Base-by-base conservation (phyloP, 2,797 vertebrate genomes). In the Thamnophis elegans region DNA sequence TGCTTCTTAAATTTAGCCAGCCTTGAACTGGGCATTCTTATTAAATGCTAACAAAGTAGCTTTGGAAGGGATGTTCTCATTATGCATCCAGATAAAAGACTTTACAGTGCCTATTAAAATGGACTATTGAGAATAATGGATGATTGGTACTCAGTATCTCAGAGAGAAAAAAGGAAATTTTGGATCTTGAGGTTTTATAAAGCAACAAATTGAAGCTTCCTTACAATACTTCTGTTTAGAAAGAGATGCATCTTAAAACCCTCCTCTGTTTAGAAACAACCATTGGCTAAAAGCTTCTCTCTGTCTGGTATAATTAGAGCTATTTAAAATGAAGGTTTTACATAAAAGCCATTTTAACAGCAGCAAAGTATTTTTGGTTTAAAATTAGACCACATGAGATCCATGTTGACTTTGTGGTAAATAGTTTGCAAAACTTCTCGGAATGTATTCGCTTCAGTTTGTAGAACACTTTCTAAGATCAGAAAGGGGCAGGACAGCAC, bases 181-280 rank as follows among this genome's bases (percentile, higher is more conserved):
- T 91, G 92, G 94, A 92, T n/a, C 92, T 91, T 90, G 94, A 94
- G 86, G 58, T 90, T 9, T 36, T 78, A 59, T 54, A 78, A 89
- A 91, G 28, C 20, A 91, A 88, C 28, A 89, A 85, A 89, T 82
- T 54, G 68, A 58, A 25, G 65, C 91, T 53, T 78, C 54, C 42
- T 94, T 82, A 94, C 92, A 18, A 88, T 68, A 13, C 36, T 18
- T 36, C 47, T 92, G 85, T 88, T 93, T 89, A 78, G 62, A 92
- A 95, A 91, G 89, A 65, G 42, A 88, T 90, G 87, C 54, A 73
- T 88, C 60, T 58, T 87, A 78, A 88, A 92, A 92, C 68, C 59
- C 8, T 87, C 42, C 89, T 86, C 55, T 92, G 60, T 89, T 93
- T 91, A 78, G 55, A 92, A 95, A 92, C 88, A 88, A 0, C 94